A percentile compares a stretch with the other conserved stretches of the same genome.
These are phyloP conservation scores for Drosophila robusta DNA, from an alignment of 2,888 invertebrate species.

Conservation along the genomic window DNA sequence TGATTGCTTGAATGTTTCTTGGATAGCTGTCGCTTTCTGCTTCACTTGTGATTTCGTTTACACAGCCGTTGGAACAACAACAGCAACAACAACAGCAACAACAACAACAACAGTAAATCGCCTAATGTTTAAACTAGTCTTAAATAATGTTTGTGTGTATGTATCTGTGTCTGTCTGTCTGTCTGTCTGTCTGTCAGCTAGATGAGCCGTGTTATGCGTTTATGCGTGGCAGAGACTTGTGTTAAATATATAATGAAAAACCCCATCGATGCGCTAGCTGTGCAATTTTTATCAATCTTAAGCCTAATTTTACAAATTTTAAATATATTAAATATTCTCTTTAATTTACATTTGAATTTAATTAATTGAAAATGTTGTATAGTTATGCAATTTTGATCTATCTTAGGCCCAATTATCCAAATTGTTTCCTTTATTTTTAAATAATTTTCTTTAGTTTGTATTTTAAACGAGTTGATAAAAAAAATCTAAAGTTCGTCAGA, in stretches of 20 bases:
- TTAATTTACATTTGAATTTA: no score
- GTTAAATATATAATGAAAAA: neutral
- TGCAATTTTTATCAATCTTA: slow-evolving; percentile 12
- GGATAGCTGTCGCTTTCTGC: slow-evolving; percentile 36
- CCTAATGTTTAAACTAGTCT: slow-evolving; percentile 73
- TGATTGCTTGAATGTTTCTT: slow-evolving; percentile 16
- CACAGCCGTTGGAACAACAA: slow-evolving; percentile 27
- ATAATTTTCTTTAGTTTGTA: no score
- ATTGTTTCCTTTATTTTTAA: no score
- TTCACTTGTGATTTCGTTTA: slow-evolving; percentile 67
- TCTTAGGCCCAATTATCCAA: neutral
- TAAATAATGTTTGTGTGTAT: slow-evolving; percentile 73
- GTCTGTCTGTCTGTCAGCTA: slow-evolving; percentile 29
- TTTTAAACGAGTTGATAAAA: no score
- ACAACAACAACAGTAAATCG: slow-evolving; percentile 53
- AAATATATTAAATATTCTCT: neutral
- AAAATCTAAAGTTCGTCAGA: no score
- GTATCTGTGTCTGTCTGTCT: slow-evolving; percentile 42
- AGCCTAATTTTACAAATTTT: neutral
- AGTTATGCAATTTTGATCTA: slow-evolving; percentile 13
- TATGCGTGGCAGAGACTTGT: slow-evolving; percentile 36
- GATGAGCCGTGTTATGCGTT: slow-evolving; percentile 43
- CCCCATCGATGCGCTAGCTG: slow-evolving; percentile 29
- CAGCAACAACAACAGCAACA: slow-evolving; percentile 29
- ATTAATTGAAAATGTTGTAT: neutral